Conservation (phyloP, 2,888 invertebrate species). For the Lasioglossum leucozonium region DNA sequence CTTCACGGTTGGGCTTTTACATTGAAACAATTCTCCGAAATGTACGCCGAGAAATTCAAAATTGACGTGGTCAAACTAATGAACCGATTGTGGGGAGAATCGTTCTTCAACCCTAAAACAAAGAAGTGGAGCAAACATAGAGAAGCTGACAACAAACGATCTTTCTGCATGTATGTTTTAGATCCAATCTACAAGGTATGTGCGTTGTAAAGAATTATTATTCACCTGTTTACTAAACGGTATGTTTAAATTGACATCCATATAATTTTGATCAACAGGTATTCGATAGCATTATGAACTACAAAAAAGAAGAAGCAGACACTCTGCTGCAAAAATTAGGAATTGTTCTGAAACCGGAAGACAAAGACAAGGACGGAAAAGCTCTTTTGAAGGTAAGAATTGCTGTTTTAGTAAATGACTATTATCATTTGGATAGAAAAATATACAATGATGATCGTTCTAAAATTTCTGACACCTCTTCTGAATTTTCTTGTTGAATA, state of each 20-base stretch:
- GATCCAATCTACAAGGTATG: conserved; percentile 98
- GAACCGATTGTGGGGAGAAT: conserved; percentile 99
- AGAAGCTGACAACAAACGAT: conserved; percentile 96
- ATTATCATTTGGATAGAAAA: neutral
- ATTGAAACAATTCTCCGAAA: conserved; percentile 99
- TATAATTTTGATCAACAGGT: conserved; percentile 83
- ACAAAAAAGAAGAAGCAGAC: conserved; percentile 97
- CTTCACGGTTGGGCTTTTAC: conserved; percentile 99
- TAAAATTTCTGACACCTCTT: conserved; percentile 83
- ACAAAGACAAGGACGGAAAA: conserved; percentile 98
- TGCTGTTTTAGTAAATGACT: neutral
- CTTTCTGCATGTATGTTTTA: conserved; percentile 99
- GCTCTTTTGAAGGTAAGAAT: conserved; percentile 93
- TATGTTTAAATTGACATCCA: neutral
- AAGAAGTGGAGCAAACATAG: conserved; percentile 99
- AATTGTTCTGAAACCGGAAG: conserved; percentile 96
- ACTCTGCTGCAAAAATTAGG: conserved; percentile 95
- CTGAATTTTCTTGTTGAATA: conserved; percentile 79
- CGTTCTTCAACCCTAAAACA: conserved; percentile 98
- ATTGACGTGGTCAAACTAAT: conserved; percentile 98
- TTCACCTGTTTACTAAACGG: neutral
- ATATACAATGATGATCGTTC: conserved; percentile 77
- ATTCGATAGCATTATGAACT: conserved; percentile 95
- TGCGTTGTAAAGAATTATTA: neutral
- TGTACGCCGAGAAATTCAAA: conserved; percentile 99